Conservation (phyloP, 2,797 vertebrate genomes). For the Cossypha niveicapilla region DNA sequence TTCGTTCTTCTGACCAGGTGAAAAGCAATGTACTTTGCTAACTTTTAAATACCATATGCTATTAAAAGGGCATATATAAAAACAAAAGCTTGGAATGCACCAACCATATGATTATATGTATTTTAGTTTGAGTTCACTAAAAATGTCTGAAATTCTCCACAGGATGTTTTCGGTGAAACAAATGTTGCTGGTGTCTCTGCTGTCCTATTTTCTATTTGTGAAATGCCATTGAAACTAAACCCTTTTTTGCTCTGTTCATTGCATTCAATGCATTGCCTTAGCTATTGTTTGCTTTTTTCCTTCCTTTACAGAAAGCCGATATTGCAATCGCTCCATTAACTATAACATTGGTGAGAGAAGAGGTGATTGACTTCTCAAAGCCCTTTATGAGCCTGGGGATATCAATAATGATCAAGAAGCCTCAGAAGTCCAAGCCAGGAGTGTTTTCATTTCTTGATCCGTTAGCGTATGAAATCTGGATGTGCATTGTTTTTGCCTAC, state of each 20-base stretch:
- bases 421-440: slow-evolving; percentile 98
- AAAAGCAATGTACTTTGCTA: not conserved
- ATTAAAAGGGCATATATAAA: not conserved
- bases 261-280: not conserved
- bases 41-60: not conserved
- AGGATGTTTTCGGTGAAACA: not conserved
- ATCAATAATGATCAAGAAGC: slow-evolving; percentile 99
- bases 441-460: slow-evolving; percentile 99
- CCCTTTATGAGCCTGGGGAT: slow-evolving; percentile 99
- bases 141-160: not conserved
- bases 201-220: slow-evolving; percentile 15
- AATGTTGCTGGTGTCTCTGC: not conserved
- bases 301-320: slow-evolving; percentile 91
- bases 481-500: slow-evolving; percentile 99
- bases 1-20: not conserved
- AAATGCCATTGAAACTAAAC: not conserved
- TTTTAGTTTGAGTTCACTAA: not conserved
- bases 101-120: not conserved
- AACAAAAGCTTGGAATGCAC: not conserved
- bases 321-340: slow-evolving; percentile 97
- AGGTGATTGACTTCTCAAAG: slow-evolving; percentile 99
- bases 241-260: not conserved
- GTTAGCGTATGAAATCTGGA: slow-evolving; percentile 99
- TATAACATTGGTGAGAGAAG: slow-evolving; percentile 97
- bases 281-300: slow-evolving; percentile 35